These are phyloP conservation scores for Iphiclides podalirius DNA, from an alignment of 2,888 invertebrate species.

Conservation along the genomic window DNA sequence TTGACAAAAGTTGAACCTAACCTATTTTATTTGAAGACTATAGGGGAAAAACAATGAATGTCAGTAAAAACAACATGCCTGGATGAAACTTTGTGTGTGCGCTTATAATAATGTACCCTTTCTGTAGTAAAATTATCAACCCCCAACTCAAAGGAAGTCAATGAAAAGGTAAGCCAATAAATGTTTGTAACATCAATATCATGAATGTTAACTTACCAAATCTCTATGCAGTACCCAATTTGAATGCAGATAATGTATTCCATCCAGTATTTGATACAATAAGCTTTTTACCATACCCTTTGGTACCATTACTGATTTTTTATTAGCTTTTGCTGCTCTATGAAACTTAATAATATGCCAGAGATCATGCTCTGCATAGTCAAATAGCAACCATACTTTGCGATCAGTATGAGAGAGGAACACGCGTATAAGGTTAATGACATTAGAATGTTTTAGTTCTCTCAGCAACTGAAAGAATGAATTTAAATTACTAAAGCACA, in stretches of 20 bases:
- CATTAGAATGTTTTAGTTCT: conserved; percentile 97
- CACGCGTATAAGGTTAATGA: conserved; percentile 96
- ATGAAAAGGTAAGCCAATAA: too few species aligned
- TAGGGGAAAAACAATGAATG: too few species aligned
- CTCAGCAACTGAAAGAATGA: conserved; percentile 88
- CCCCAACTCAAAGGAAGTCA: too few species aligned
- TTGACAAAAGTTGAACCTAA: too few species aligned
- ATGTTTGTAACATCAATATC: too few species aligned
- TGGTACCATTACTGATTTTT: conserved; percentile 96
- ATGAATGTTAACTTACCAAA: conserved; percentile 83
- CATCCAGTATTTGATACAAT: conserved; percentile 98
- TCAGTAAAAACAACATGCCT: too few species aligned
- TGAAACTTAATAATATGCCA: conserved; percentile 99
- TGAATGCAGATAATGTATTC: conserved; percentile 98
- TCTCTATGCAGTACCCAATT: conserved; percentile 99
- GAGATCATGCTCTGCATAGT: conserved; percentile 99
- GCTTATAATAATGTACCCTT: too few species aligned
- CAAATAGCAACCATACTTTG: conserved; percentile 98
- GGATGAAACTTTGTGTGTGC: too few species aligned
- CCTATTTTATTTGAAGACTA: too few species aligned
- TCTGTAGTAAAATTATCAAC: too few species aligned
- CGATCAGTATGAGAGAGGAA: conserved; percentile 97
- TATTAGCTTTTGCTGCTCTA: conserved; percentile 97
- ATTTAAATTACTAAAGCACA: not conserved
- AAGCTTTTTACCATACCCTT: conserved; percentile 99